Conservation (phyloP, 2,888 invertebrate genomes). For the Ennomos quercinarius region DNA sequence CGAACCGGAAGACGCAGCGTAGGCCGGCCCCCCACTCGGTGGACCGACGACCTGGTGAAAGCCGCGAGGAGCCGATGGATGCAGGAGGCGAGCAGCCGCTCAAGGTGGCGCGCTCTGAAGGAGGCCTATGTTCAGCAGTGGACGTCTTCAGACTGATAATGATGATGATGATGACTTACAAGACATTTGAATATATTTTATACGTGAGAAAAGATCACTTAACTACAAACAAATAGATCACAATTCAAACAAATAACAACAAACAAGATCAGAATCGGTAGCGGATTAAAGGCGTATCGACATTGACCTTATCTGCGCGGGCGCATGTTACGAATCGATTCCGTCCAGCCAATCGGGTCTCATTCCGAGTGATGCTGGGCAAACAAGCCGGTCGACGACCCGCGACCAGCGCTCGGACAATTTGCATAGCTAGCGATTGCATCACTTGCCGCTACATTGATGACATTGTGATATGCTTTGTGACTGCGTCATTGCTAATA, state of each 20-base stretch:
- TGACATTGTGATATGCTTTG: conserved; percentile 62
- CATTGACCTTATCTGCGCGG: conserved; percentile 78
- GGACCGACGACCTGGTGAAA: too few species aligned
- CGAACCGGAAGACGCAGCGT: too few species aligned
- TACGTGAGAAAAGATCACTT: too few species aligned
- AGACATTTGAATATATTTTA: too few species aligned
- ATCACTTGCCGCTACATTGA: conserved; percentile 71
- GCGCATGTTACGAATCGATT: conserved; percentile 80
- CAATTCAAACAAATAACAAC: conserved; percentile 26
- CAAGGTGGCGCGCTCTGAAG: too few species aligned
- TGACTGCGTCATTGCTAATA: conserved; percentile 19
- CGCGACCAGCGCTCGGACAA: conserved; percentile 62
- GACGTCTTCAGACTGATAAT: too few species aligned
- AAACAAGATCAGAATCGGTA: conserved; percentile 64
- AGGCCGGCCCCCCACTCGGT: too few species aligned
- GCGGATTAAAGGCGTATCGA: conserved; percentile 76
- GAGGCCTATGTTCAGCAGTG: too few species aligned
- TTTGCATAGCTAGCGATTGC: conserved; percentile 80
- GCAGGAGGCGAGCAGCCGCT: too few species aligned
- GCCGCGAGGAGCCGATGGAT: too few species aligned
- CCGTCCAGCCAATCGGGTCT: conserved; percentile 69
- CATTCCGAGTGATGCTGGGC: conserved; percentile 66
- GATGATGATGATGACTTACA: too few species aligned
- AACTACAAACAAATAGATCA: conserved; percentile 19
- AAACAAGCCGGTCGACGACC: conserved; percentile 75